These are phyloP conservation scores for Muntiacus reevesi DNA, from an alignment of 2,113 vertebrate species.

Conservation along the genomic window DNA sequence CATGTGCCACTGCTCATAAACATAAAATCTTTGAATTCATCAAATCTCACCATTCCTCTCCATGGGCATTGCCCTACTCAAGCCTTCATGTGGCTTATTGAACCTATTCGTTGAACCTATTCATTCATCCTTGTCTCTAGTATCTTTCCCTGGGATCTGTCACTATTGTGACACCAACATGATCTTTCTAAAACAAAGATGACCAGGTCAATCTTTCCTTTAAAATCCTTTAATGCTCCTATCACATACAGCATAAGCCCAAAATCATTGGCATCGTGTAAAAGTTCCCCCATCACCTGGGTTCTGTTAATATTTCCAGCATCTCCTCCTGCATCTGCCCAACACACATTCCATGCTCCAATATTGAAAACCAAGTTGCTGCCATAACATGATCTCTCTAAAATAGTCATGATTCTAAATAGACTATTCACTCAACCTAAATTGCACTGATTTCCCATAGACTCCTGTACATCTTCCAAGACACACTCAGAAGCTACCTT, in stretches of 20 bases:
- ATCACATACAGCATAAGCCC: neutral
- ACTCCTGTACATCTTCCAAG: neutral
- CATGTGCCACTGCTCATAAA: neutral
- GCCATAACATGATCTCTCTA: neutral
- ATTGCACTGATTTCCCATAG: neutral
- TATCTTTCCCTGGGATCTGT: neutral
- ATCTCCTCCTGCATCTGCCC: neutral
- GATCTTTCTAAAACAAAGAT: neutral
- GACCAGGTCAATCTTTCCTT: neutral
- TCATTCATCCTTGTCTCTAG: neutral
- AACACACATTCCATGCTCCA: neutral
- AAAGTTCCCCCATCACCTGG: neutral
- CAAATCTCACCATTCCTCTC: neutral
- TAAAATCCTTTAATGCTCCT: neutral
- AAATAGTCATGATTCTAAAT: neutral
- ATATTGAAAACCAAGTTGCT: neutral
- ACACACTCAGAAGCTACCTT: neutral
- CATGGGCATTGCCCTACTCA: neutral
- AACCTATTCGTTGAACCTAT: neutral
- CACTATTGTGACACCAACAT: neutral
- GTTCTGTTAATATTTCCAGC: neutral
- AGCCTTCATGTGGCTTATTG: neutral
- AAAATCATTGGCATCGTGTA: neutral
- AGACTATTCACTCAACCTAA: neutral
- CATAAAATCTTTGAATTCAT: neutral